phyloP scores from a whole-genome alignment of 2,113 vertebrate species.

The Macrotis lagotis region DNA sequence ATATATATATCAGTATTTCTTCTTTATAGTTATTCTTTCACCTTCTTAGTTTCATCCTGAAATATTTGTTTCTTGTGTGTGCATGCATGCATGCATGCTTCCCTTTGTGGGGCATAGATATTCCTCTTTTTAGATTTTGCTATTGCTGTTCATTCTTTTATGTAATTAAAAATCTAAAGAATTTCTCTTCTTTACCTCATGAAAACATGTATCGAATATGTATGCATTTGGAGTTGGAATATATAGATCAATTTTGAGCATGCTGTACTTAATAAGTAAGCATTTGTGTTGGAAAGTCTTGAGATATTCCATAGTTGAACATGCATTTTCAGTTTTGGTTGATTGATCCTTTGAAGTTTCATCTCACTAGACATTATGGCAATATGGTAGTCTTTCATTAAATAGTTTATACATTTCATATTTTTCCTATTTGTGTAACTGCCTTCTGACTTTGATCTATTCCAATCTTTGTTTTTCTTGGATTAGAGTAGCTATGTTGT shows the following conservation, averaged over 20 bases:
- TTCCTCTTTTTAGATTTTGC: constrained; percentile 57
- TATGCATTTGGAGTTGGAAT: constrained; percentile 42
- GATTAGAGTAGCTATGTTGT: constrained; percentile 40
- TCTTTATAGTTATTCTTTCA: constrained; percentile 45
- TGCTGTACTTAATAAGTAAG: constrained; percentile 49
- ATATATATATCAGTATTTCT: constrained; percentile 51
- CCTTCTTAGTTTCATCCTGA: constrained; percentile 42
- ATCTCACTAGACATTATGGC: constrained; percentile 25
- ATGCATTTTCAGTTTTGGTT: constrained; percentile 59
- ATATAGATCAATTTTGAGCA: constrained; percentile 38
- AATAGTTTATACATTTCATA: constrained; percentile 26
- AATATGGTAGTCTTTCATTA: constrained; percentile 37
- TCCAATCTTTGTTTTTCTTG: constrained; percentile 55
- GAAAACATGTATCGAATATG: constrained; percentile 53
- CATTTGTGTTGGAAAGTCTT: constrained; percentile 45
- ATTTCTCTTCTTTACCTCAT: constrained; percentile 13
- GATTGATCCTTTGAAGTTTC: constrained; percentile 41
- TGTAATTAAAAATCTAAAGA: constrained; percentile 52
- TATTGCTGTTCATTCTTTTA: constrained; percentile 54
- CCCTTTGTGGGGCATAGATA: constrained; percentile 38
- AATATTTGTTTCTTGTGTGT: constrained; percentile 40
- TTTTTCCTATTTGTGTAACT: constrained; percentile 46
- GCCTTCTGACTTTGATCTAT: constrained; percentile 53
- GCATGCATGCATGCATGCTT: neutral
- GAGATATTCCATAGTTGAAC: constrained; percentile 45